Evolutionary conservation across 2,888 invertebrate genomes (phyloP).

Genomic region (Rhyacophila evoluta): DNA sequence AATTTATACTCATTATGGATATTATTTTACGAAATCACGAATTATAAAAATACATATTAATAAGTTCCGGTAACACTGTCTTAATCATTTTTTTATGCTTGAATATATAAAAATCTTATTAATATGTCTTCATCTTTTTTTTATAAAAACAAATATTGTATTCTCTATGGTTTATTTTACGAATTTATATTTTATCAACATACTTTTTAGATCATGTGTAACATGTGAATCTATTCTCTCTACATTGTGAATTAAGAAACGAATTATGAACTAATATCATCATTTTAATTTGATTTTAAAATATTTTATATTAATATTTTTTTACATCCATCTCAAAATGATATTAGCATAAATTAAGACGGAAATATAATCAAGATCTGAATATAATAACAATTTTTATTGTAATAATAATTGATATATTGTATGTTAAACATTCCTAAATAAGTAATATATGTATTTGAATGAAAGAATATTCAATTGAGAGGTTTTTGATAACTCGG

Average conservation of each 20-base stretch:
- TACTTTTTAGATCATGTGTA: background rate
- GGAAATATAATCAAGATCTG: conserved; percentile 5
- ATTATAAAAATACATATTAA: background rate
- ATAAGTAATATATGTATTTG: conserved; percentile 16
- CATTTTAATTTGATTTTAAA: background rate
- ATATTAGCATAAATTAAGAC: background rate
- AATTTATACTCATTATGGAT: background rate
- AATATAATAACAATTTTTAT: background rate
- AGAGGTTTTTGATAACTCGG: background rate
- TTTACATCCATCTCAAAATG: background rate
- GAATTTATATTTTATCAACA: no score
- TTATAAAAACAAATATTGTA: no score
- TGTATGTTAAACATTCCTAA: conserved; percentile 20
- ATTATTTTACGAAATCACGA: conserved; percentile 2
- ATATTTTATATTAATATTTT: background rate
- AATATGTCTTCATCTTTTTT: background rate
- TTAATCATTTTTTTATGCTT: background rate
- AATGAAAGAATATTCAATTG: background rate
- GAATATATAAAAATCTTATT: background rate
- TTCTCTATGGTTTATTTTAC: no score
- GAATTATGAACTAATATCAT: background rate
- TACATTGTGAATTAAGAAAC: background rate
- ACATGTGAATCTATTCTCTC: background rate
- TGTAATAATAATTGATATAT: background rate
- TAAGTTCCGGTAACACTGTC: background rate